Percentiles rank a stretch among this genome's conserved stretches.
Evolutionary conservation across 2,797 vertebrate genomes (phyloP).

Genomic region (Parambassis ranga): DNA sequence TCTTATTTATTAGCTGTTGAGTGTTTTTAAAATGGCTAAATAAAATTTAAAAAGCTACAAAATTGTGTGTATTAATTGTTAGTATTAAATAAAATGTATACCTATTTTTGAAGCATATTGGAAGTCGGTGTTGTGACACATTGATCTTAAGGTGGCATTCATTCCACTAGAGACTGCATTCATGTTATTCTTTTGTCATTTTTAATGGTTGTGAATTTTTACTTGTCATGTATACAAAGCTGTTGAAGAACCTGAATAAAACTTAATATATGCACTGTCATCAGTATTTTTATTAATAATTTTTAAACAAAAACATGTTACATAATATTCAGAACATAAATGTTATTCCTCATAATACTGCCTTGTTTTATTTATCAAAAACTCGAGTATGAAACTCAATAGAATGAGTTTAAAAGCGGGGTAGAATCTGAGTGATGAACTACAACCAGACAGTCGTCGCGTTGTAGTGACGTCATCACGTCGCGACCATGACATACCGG

Average conservation of each 20-base stretch:
- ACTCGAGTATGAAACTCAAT: too few species aligned
- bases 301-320: too few species aligned
- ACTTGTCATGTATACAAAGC: constrained; percentile 41
- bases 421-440: constrained; percentile 15
- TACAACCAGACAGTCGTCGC: constrained; percentile 53
- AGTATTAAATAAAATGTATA: constrained; percentile 35
- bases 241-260: constrained; percentile 67
- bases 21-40: constrained; percentile 29
- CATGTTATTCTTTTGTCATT: constrained; percentile 10
- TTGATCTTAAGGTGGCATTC: constrained; percentile 31
- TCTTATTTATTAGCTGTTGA: constrained; percentile 43
- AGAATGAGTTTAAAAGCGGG: background rate
- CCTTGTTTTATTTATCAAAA: too few species aligned
- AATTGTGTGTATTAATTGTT: constrained; percentile 11
- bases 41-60: background rate
- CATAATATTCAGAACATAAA: too few species aligned
- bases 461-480: constrained; percentile 30
- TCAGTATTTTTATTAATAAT: background rate
- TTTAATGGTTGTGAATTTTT: constrained; percentile 14
- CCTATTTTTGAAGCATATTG: constrained; percentile 41
- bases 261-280: constrained; percentile 57
- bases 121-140: constrained; percentile 11
- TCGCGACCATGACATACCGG: constrained; percentile 1
- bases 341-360: too few species aligned
- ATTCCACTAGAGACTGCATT: constrained; percentile 43